Evolutionary conservation across 2,113 vertebrate species (phyloP), one percentile per base, ranked within the genome.

Genomic region (Anthoscopus minutus): DNA sequence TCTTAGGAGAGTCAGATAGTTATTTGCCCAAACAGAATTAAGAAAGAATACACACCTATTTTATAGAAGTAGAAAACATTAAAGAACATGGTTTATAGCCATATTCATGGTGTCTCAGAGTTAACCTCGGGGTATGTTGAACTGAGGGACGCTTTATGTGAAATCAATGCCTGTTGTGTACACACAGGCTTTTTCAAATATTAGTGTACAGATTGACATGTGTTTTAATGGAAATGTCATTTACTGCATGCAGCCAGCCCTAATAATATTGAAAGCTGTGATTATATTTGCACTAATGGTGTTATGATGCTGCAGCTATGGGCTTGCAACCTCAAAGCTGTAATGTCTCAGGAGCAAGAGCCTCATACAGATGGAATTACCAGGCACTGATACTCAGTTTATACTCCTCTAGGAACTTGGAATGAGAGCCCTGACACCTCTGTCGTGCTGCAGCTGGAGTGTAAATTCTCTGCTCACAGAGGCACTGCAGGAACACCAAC

Each of bases 191-290:
- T 85, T 73, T 81, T 54, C 60, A 42, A 24, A 44, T 50, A 65
- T 65, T 40, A 76, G 30, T 13, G 9, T 19, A n/a, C 62, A 93
- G 86, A 62, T 10, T 56, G 62, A n/a, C 65, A 56, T 3, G 20
- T 38, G 51, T 92, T 90, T 47, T 93, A 96, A 92, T 66, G 84
- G 94, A 93, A 95, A 86, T 37, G 62, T 64, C 77, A 92, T 64
- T 94, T 89, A 37, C 60, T 66, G 38, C 42, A 37, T 37, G 88
- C 38, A 81, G 71, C 40, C 82, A 80, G 93, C 72, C 56, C 44
- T 33, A 65, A 72, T 20, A 11, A 56, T 50, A 24, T 2, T 58
- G 76, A 69, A 92, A 91, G 85, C 58, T 71, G 30, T 22, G 51
- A 85, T 81, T 77, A 14, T 7, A 5, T 70, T 61, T 78, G 78